Base-by-base conservation (phyloP, 2,797 vertebrate genomes). In the Cirrhinus molitorella region DNA sequence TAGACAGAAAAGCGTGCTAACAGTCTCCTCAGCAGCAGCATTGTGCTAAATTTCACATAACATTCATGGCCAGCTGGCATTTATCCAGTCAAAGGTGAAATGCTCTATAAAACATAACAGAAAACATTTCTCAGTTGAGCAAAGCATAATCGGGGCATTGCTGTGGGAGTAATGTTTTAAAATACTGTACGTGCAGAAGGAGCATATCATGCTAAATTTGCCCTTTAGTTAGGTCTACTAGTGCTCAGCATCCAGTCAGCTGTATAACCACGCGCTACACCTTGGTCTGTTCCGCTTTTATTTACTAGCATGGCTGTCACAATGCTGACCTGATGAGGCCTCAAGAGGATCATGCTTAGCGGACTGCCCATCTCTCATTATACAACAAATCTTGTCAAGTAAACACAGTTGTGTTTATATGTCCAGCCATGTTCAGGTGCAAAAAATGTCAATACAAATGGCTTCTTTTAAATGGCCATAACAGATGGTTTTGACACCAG, bases 121-220 rank as follows among this genome's bases (percentile, higher is more conserved):
- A 73, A 72, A 65, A 65, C 57, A 74, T 47, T 73, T 81, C 80
- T 63, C 80, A 81, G 25, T 61, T 63, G 55, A 61, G 40, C 55
- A 47, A 72, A 63, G n/a, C 55, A 17, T 61, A 81, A 81, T 68
- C 31, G 73, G 45, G 37, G 21, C 61, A 65, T 78, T 78, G 10
- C 40, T 23, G 40, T 88, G 37, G 37, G 78, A 84, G 72, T 85
- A 68, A 72, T 79, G 82, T 89, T 89, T 92, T 90, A 91, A 91
- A 92, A 90, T 88, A 86, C 84, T 87, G 59, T 80, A 85, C 88
- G 90, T 88, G 89, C 45, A 92, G 84, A 87, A 87, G 59, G 88
- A 84, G 86, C 61, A 91, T 93, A 91, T 93, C 88, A 80, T 78
- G 90, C 92, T 87, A 88, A 92, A 90, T 88, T 82, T 86, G 85